phyloP scores from a whole-genome alignment of 2,888 invertebrate genomes.

The Drosophila subquinaria region DNA sequence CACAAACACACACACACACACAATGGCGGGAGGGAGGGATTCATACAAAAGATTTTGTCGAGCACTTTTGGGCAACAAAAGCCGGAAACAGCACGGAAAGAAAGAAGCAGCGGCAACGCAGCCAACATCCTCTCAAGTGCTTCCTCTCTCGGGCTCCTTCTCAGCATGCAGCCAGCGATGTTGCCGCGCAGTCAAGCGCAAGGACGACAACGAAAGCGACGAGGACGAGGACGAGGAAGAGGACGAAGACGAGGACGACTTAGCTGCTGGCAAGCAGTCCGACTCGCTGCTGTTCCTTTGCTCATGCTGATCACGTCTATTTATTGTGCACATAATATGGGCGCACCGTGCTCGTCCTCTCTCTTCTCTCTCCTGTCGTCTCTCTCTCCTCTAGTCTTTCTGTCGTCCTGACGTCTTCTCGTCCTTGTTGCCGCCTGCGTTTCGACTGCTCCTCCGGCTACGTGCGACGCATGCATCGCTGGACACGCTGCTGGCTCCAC shows the following conservation, averaged over 20 bases:
- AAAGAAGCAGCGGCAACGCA: conserved; percentile 50
- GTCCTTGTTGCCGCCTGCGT: conserved; percentile 34
- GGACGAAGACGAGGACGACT: conserved; percentile 30
- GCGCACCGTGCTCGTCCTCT: conserved; percentile 59
- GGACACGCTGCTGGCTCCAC: conserved; percentile 66
- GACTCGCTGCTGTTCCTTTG: conserved; percentile 63
- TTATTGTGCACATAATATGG: conserved; percentile 85
- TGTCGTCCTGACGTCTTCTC: conserved; percentile 9
- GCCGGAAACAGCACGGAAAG: conserved; percentile 72
- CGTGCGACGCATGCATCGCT: conserved; percentile 81
- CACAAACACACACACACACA: conserved; percentile 3
- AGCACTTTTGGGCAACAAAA: conserved; percentile 78
- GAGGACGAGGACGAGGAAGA: conserved; percentile 5
- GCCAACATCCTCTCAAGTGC: conserved; percentile 79
- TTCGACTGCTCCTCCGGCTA: conserved; percentile 68
- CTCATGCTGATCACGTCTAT: conserved; percentile 85
- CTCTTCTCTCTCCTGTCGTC: background rate
- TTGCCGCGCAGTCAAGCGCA: conserved; percentile 73
- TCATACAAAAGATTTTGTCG: conserved; percentile 76
- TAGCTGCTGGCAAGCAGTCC: conserved; percentile 52
- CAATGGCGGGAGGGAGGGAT: conserved; percentile 12
- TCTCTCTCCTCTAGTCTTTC: conserved; percentile 28
- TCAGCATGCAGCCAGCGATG: conserved; percentile 75
- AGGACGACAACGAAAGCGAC: conserved; percentile 45
- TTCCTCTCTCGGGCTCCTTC: conserved; percentile 61